A percentile compares a stretch with the other conserved stretches of the same genome.
Evolutionary conservation across 2,888 invertebrate genomes (phyloP).

Genomic region (Ctena decussata): DNA sequence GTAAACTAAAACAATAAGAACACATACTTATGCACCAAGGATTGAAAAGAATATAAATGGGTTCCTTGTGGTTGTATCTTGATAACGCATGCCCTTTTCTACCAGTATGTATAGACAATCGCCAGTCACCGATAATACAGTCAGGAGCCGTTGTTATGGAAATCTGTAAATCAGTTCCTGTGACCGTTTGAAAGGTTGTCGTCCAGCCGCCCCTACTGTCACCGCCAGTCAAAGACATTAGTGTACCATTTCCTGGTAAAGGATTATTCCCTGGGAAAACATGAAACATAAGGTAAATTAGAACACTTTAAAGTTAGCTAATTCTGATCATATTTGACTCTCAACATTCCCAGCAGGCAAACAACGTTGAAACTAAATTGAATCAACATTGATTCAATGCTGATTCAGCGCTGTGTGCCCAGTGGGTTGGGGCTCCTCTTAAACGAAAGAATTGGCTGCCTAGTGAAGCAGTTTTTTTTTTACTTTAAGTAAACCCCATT

Average conservation of each 20-base stretch:
- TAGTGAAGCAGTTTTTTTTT: too few species aligned
- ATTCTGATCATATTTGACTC: too few species aligned
- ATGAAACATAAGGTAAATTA: too few species aligned
- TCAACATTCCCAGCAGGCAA: too few species aligned
- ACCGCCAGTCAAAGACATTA: neutral
- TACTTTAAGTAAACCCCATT: too few species aligned
- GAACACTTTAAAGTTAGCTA: too few species aligned
- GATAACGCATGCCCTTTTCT: neutral
- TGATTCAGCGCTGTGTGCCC: too few species aligned
- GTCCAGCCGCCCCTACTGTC: neutral
- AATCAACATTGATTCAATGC: too few species aligned
- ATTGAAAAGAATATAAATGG: neutral
- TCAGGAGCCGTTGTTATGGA: neutral
- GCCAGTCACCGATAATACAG: conserved; percentile 10
- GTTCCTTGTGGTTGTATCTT: neutral
- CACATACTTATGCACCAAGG: neutral
- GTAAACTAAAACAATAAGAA: too few species aligned
- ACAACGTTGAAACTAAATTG: too few species aligned
- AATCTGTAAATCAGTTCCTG: neutral
- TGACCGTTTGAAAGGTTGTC: neutral
- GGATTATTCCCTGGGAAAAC: neutral
- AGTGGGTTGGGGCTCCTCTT: neutral
- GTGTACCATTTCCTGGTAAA: neutral
- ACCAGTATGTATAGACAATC: neutral
- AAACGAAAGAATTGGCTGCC: too few species aligned